These are phyloP conservation scores for Alcis repandata DNA, from an alignment of 2,888 invertebrate genomes.

Conservation along the genomic window DNA sequence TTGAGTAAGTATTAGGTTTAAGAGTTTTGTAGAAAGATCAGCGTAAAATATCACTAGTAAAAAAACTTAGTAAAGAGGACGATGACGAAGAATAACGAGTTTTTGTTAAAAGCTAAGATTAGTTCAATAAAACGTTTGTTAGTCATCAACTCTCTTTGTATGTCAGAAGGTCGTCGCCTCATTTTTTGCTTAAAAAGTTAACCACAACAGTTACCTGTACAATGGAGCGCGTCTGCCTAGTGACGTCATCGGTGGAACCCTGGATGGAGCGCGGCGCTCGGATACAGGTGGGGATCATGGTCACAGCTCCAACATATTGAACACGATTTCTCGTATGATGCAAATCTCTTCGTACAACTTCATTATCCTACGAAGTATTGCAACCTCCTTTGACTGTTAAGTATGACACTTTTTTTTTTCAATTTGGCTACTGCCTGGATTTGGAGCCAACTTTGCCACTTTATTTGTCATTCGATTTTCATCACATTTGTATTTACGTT, in stretches of 20 bases:
- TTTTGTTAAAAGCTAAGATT: neutral
- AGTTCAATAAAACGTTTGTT: neutral
- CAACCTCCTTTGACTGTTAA: neutral
- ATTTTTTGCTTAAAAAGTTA: conserved; percentile 10
- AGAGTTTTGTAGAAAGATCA: too few relatives aligned
- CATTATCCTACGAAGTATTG: neutral
- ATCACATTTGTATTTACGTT: too few relatives aligned
- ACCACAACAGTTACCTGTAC: conserved; percentile 86
- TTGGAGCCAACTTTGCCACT: too few relatives aligned
- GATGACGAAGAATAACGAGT: neutral
- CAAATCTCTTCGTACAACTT: neutral
- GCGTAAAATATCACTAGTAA: too few relatives aligned
- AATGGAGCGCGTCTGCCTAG: conserved; percentile 89
- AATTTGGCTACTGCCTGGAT: neutral
- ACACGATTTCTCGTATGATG: conserved; percentile 7
- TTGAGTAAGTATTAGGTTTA: too few relatives aligned
- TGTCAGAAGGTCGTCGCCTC: conserved; percentile 9
- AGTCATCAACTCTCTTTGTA: neutral
- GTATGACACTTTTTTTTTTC: conserved; percentile 3
- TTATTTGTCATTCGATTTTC: too few relatives aligned
- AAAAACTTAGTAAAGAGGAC: too few relatives aligned
- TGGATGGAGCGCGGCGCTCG: conserved; percentile 90
- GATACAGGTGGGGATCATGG: conserved; percentile 90
- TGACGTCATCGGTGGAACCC: conserved; percentile 93
- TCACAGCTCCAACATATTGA: conserved; percentile 52